A percentile compares a stretch with the other conserved stretches of the same genome.
Conservation (phyloP, 2,113 vertebrate species). For the Micronycteris hirsuta region DNA sequence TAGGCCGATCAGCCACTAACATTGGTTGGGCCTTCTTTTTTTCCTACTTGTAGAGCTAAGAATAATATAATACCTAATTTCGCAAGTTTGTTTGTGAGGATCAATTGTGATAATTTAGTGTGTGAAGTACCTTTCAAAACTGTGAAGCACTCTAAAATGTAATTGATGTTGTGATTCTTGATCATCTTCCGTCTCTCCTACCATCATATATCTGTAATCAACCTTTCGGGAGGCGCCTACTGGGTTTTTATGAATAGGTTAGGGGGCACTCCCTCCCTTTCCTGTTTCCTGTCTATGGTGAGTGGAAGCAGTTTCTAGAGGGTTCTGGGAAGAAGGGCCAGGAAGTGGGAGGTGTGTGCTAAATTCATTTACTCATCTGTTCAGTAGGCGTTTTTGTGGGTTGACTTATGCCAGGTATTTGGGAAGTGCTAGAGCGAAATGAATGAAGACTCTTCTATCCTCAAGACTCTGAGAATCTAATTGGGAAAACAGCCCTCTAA, state of each 20-base stretch:
- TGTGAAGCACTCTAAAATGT: neutral
- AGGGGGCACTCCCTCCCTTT: neutral
- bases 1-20: neutral
- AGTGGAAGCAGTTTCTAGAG: neutral
- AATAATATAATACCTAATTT: neutral
- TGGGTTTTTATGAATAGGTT: neutral
- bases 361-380: neutral
- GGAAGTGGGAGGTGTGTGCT: neutral
- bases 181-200: neutral
- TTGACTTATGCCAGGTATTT: neutral
- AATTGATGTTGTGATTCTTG: neutral
- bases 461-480: neutral
- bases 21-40: neutral
- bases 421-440: neutral
- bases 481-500: neutral
- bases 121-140: neutral
- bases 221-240: neutral
- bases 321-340: neutral
- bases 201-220: neutral
- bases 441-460: neutral
- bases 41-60: constrained; percentile 7
- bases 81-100: neutral
- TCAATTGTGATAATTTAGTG: neutral
- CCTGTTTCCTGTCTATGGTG: neutral
- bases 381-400: neutral